Evolutionary conservation across 2,888 invertebrate genomes (phyloP).

Genomic region (Agrotis puta): DNA sequence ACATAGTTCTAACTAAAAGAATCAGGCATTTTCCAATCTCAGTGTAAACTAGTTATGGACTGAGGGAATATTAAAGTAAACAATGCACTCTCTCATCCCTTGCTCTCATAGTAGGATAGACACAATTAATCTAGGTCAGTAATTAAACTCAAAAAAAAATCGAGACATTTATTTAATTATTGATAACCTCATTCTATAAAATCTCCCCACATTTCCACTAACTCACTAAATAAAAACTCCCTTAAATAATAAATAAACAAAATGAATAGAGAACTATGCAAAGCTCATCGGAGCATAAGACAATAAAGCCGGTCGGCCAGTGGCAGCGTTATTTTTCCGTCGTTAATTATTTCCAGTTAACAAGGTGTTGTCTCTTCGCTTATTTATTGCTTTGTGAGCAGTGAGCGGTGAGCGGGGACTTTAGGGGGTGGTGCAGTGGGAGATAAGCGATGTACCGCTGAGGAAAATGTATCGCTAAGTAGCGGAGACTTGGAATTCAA

Average conservation of each 20-base stretch:
- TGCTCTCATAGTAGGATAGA: too few relatives aligned
- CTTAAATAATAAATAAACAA: constrained; percentile 32
- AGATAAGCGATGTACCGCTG: constrained; percentile 27
- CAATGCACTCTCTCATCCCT: too few relatives aligned
- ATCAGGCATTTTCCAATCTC: too few relatives aligned
- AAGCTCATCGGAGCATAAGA: constrained; percentile 59
- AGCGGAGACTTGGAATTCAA: too few relatives aligned
- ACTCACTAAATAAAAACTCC: neutral
- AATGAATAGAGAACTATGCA: constrained; percentile 46
- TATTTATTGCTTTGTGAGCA: constrained; percentile 87
- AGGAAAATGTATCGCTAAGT: neutral
- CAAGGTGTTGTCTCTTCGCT: constrained; percentile 89
- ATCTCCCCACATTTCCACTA: neutral
- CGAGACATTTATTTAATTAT: neutral
- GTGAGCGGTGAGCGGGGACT: constrained; percentile 66
- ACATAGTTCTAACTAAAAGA: neutral
- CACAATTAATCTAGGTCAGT: too few relatives aligned
- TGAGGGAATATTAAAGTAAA: too few relatives aligned
- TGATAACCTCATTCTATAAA: neutral
- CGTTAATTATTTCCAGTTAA: constrained; percentile 90
- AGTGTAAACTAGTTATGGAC: too few relatives aligned
- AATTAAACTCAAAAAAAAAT: neutral
- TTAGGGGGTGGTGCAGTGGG: constrained; percentile 47
- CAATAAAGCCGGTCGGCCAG: constrained; percentile 65
- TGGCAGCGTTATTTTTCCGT: constrained; percentile 83